Evolutionary conservation across 2,113 vertebrate genomes (phyloP), one percentile per base, ranked within the genome.

Genomic region (Xiphophorus maculatus): DNA sequence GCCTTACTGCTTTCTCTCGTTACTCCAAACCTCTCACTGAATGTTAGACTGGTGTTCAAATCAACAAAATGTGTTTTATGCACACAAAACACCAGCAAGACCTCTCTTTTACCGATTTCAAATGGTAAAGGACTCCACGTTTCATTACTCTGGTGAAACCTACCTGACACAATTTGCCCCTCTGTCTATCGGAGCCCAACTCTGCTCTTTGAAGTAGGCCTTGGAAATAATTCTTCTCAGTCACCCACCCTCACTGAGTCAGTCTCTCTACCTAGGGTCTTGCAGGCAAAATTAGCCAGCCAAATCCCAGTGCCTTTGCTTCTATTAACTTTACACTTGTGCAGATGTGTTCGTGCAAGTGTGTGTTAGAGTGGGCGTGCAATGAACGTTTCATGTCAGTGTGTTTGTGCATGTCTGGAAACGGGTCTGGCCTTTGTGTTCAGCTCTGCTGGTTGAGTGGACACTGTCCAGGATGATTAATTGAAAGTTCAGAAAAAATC

Each of bases 401-500:
- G 80, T 74, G 73, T 40, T 8, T 67, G 73, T 71, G 63, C 22
- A 3, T 74, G 76, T 65, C 63, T 60, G 63, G 65, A 9, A 84
- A 85, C 83, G 60, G 84, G 80, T 77, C 22, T 90, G 89, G 79
- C 89, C 90, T 92, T 78, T 88, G 77, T 71, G 82, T 78, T 84
- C 64, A 29, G 65, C 80, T 81, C 84, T 80, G 79, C 69, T 76
- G 86, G 77, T 84, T 82, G 84, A 89, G 81, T 87, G 86, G 88
- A 80, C 90, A 79, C 71, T 90, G 89, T 89, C 87, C 85, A 85
- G 80, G 66, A 90, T 91, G 91, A 93, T 91, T 84, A 90, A 93
- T 90, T 90, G 89, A 92, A 91, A 90, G 90, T 91, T 93, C 80
- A 87, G 76, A 87, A 85, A 88, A 58, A 88, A 87, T 90, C 90